phyloP scores from a whole-genome alignment of 2,888 invertebrate species.

The Pteria penguin region DNA sequence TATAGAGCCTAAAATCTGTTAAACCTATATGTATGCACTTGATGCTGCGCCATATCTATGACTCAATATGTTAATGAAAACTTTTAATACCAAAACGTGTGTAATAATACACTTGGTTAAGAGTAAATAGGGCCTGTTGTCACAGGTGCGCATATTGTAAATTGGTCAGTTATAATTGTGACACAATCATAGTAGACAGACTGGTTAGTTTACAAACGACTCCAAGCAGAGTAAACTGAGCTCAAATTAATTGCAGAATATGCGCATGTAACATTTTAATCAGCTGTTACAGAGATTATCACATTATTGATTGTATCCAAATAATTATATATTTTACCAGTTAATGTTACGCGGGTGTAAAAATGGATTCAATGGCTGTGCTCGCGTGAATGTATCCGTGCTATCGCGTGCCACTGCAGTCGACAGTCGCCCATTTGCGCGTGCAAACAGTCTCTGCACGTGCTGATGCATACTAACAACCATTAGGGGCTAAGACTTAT shows the following conservation, averaged over 20 bases:
- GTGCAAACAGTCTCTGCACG: slow-evolving; percentile 37
- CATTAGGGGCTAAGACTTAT: slow-evolving; percentile 13
- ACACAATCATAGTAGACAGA: too few relatives aligned
- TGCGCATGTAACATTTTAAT: slow-evolving; percentile 17
- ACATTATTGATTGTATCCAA: slow-evolving; percentile 9
- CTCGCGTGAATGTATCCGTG: slow-evolving; percentile 30
- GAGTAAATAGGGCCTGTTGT: too few relatives aligned
- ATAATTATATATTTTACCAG: slow-evolving; percentile 32
- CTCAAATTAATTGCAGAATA: background rate
- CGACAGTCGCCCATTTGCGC: slow-evolving; percentile 22
- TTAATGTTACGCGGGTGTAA: slow-evolving; percentile 21
- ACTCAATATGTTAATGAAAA: too few relatives aligned
- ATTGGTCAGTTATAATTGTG: too few relatives aligned
- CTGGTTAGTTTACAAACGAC: too few relatives aligned
- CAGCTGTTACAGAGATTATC: slow-evolving; percentile 19
- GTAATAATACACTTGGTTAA: too few relatives aligned
- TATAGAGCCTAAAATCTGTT: too few relatives aligned
- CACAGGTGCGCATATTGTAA: too few relatives aligned
- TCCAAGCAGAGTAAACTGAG: too few relatives aligned
- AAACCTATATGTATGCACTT: too few relatives aligned
- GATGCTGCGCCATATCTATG: too few relatives aligned
- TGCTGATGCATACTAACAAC: slow-evolving; percentile 39
- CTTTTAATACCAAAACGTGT: too few relatives aligned
- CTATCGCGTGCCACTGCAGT: slow-evolving; percentile 33
- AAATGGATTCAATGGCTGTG: slow-evolving; percentile 6